Conservation (phyloP, 2,797 vertebrate species). For the Rhincodon typus region DNA sequence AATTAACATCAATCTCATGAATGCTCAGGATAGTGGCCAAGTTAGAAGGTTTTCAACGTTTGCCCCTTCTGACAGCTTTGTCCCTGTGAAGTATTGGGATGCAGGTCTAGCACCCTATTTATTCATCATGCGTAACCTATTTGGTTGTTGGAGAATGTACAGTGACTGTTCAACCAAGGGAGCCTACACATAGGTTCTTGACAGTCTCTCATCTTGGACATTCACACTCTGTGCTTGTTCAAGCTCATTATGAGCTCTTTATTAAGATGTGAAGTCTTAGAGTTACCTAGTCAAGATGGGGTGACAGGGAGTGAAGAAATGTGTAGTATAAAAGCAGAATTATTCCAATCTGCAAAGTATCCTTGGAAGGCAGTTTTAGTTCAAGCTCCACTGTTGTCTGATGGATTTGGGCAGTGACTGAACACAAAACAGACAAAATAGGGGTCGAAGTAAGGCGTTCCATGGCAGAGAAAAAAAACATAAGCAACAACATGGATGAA, state of each 20-base stretch:
- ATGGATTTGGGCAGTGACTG: not conserved
- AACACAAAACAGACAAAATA: no score
- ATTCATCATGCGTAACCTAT: not conserved
- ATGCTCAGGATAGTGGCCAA: not conserved
- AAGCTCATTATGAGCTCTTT: not conserved
- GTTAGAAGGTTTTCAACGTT: not conserved
- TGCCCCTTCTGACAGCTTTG: not conserved
- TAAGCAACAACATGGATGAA: not conserved
- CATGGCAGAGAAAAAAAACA: not conserved
- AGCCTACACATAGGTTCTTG: not conserved
- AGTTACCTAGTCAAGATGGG: not conserved
- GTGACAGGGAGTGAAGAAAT: not conserved
- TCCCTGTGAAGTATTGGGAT: not conserved
- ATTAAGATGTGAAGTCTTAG: not conserved
- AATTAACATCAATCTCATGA: not conserved
- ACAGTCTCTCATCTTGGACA: not conserved
- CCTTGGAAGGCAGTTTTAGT: not conserved
- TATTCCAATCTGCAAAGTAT: not conserved
- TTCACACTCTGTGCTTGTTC: not conserved
- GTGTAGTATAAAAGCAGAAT: not conserved
- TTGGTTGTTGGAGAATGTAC: not conserved
- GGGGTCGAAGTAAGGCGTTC: not conserved
- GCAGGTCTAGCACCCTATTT: not conserved
- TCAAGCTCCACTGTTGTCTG: not conserved
- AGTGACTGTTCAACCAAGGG: not conserved